Base-by-base conservation (phyloP, 2,888 invertebrate species). In the Hipparchia semele region DNA sequence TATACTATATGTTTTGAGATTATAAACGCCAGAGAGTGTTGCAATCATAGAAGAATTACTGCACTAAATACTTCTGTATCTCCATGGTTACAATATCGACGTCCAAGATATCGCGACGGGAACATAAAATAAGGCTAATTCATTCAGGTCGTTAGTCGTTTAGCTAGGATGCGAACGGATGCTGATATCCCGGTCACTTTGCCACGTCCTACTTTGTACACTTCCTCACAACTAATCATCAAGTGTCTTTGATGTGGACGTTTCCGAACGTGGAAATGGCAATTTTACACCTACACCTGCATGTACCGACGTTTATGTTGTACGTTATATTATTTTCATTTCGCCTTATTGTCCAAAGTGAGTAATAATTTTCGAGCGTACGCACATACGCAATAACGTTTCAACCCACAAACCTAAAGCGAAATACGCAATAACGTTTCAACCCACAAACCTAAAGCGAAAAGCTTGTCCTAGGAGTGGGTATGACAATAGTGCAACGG, bases 151-250 rank as follows among this genome's bases (percentile, higher is more conserved):
- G 74, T 76, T 74, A 77, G 70, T 60, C 73, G 77, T 77, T 75
- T 76, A 77, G 74, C 74, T 72, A 76, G 76, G 69, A 72, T 68
- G 73, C 74, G 71, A 75, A 76, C 84, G 85, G 86, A 86, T 80
- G 81, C 76, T 79, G 60, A 76, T 77, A 82, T 84, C 81, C 80
- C 77, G 79, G 77, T 78, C 79, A 82, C 83, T 82, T 81, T 79
- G 78, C 78, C 75, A 76, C 76, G 79, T 79, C 80, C 81, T 79
- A 79, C 77, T 80, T 79, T 77, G 72, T 69, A 75, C 70, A 77
- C 77, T 78, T 80, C 80, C 81, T 79, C 74, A 76, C 75, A 72
- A 73, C 77, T 77, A 75, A 79, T 79, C 76, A 75, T 72, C 75
- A 75, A 73, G 76, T 75, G 73, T 78, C 81, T 82, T 79, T 79